phyloP scores from a whole-genome alignment of 1,140 invertebrate genomes.

The Odontomachus brunneus region DNA sequence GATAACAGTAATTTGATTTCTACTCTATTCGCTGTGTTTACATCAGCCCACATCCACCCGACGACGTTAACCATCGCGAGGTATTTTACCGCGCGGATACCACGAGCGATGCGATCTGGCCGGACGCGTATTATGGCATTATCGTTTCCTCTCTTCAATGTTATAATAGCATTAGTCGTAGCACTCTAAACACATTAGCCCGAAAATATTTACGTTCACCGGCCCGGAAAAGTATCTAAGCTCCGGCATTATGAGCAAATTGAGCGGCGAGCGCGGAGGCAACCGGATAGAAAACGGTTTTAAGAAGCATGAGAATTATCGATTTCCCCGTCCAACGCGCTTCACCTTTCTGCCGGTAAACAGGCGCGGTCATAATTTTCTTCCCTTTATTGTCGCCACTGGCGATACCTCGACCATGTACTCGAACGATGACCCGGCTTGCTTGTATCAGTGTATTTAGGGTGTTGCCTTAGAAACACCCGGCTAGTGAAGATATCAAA shows the following conservation, averaged over 20 bases:
- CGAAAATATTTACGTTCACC: conserved; percentile 11
- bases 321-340: conserved; percentile 13
- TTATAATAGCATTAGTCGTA: background rate
- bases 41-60: conserved; percentile 39
- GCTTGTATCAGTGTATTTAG: conserved; percentile 38
- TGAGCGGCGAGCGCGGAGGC: background rate
- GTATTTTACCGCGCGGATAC: conserved; percentile 20
- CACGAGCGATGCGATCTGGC: background rate
- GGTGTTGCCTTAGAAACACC: conserved; percentile 57
- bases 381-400: conserved; percentile 33
- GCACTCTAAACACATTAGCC: background rate
- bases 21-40: conserved; percentile 48
- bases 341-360: conserved; percentile 40
- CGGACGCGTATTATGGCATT: conserved; percentile 10
- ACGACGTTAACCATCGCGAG: conserved; percentile 38
- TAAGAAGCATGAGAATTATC: background rate
- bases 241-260: background rate
- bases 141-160: background rate
- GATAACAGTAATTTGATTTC: conserved; percentile 54
- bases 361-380: conserved; percentile 47
- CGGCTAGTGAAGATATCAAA: conserved; percentile 21
- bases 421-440: conserved; percentile 36
- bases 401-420: conserved; percentile 16
- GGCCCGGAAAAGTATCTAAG: background rate
- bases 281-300: background rate